Conservation (phyloP, 2,888 invertebrate species). For the Nycteola revayana region DNA sequence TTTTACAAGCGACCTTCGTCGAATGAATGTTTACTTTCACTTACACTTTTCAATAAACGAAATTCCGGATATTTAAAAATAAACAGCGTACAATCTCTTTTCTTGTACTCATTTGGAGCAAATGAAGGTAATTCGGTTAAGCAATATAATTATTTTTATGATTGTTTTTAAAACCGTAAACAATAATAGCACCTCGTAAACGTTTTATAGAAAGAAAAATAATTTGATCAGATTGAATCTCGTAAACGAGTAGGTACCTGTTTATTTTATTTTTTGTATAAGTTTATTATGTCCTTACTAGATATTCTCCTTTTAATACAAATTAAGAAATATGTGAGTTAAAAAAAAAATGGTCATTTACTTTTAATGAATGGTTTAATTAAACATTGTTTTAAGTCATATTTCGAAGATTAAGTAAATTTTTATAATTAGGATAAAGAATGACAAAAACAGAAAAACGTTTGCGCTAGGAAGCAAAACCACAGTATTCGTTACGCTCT, state of each 20-base stretch:
- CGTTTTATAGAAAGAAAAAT: too few relatives aligned
- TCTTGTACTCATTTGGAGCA: constrained; percentile 52
- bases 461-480: constrained; percentile 34
- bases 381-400: too few relatives aligned
- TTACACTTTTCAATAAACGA: constrained; percentile 56
- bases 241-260: too few relatives aligned
- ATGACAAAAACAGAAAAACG: not conserved
- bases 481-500: constrained; percentile 30
- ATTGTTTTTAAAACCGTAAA: constrained; percentile 3
- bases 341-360: too few relatives aligned
- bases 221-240: too few relatives aligned
- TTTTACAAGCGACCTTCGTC: constrained; percentile 54
- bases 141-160: constrained; percentile 23
- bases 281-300: too few relatives aligned
- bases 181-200: not conserved
- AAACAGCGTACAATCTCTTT: constrained; percentile 56
- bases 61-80: constrained; percentile 58
- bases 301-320: too few relatives aligned
- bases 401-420: too few relatives aligned
- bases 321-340: too few relatives aligned
- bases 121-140: constrained; percentile 58
- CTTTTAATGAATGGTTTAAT: too few relatives aligned
- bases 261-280: too few relatives aligned
- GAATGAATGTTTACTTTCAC: constrained; percentile 61
- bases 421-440: too few relatives aligned